Evolutionary conservation across 2,113 vertebrate species (phyloP).

Genomic region (Ophthalmolycus amberensis): DNA sequence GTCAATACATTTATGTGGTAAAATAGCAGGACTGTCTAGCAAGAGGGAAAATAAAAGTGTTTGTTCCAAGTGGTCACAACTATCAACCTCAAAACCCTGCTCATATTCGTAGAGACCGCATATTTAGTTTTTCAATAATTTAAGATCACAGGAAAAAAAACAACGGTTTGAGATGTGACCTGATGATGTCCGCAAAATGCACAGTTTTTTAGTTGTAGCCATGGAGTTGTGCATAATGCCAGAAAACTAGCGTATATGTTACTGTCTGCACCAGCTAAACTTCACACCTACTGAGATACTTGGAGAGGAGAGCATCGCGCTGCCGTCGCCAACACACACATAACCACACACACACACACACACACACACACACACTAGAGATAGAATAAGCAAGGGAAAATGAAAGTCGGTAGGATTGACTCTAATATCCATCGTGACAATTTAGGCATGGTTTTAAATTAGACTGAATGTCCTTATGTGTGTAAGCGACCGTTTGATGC

Average conservation of each 20-base stretch:
- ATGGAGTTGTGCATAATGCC: neutral
- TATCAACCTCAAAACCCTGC: constrained; percentile 52
- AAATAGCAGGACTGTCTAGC: neutral
- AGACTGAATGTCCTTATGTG: neutral
- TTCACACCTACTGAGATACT: constrained; percentile 27
- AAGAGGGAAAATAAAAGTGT: neutral
- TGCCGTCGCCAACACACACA: neutral
- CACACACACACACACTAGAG: neutral
- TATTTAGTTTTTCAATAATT: constrained; percentile 45
- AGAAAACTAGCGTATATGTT: neutral
- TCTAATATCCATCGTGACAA: neutral
- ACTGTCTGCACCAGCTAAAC: neutral
- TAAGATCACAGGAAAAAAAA: constrained; percentile 8
- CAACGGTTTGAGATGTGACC: constrained; percentile 24
- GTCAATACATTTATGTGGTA: constrained; percentile 16
- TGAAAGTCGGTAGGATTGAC: neutral
- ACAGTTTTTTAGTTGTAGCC: neutral
- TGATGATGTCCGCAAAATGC: neutral
- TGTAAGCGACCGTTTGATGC: neutral
- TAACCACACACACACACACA: neutral
- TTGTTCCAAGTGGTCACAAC: constrained; percentile 51
- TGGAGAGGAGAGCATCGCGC: neutral
- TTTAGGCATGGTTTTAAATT: neutral
- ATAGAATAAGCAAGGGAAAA: neutral
- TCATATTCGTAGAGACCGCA: constrained; percentile 38